Evolutionary conservation across 2,888 invertebrate species (phyloP), one percentile per base, ranked within the genome.

Genomic region (Microctonus aethiopoides): DNA sequence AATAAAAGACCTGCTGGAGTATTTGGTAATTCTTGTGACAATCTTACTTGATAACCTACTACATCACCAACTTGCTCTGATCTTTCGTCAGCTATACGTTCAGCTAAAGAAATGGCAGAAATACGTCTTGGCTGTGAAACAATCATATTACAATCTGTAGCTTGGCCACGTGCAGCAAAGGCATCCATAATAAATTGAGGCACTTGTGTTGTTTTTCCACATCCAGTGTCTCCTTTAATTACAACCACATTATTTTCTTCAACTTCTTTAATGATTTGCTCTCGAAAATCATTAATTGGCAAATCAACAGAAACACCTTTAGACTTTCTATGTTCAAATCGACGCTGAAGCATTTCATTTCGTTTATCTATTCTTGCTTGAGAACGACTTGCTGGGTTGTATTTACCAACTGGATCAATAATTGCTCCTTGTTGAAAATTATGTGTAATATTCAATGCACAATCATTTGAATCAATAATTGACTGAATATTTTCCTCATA

Each of bases 161-260:
- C 89, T 61, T 81, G 80, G 0, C 82, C 83, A 52, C 79, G 77
- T 65, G 75, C 76, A 2, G 87, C 85, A 85, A 82, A 92, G 77
- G 77, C 85, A 86, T 91, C 90, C 66, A 91, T 77, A 52, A 91
- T 87, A 76, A 89, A 90, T 52, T 92, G 91, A 0, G 93, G 93
- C 7, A 91, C 90, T 64, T 93, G 89, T 0, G 92, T 93, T 26
- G 92, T 93, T 81, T 93, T 93, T 0, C 93, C 93, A 81, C 93
- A 93, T 0, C 93, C 93, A 0, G 93, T 92, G 70, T 92, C 91
- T 0, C 93, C 93, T 70, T 91, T 91, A 56, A 93, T 87, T 1
- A 93, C 87, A 0, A 90, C 73, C 0, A 91, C 89, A 34, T 88
- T 88, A 72, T 89, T 89, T 0, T 87, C 76, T 11, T 87, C 78